phyloP scores from a whole-genome alignment of 2,888 invertebrate species.

The Candidula unifasciata region DNA sequence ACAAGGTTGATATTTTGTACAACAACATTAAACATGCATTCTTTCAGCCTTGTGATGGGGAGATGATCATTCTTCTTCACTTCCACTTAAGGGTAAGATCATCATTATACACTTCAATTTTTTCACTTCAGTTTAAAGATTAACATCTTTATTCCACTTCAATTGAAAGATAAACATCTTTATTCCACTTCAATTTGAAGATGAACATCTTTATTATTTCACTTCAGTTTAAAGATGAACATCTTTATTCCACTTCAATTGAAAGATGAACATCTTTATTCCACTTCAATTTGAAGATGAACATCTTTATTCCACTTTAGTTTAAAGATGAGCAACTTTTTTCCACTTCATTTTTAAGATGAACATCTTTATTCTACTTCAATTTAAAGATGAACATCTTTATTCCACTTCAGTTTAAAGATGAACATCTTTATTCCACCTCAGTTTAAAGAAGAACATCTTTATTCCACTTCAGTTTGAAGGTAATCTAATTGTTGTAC shows the following conservation, averaged over 20 bases:
- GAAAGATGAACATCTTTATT: conserved; percentile 98
- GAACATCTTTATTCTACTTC: conserved; percentile 99
- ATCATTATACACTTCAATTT: too few relatives aligned
- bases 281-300: conserved; percentile 96
- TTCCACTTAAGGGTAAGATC: conserved; percentile 91
- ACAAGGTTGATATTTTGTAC: conserved; percentile 99
- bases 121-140: too few relatives aligned
- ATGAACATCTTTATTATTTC: too few relatives aligned
- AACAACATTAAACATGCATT: conserved; percentile 99
- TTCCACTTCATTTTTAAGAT: conserved; percentile 89
- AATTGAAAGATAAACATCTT: conserved; percentile 99
- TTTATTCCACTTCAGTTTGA: conserved; percentile 98
- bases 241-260: conserved; percentile 79
- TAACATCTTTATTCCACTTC: too few relatives aligned
- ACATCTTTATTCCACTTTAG: too few relatives aligned
- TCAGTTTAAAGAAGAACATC: conserved; percentile 98
- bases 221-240: too few relatives aligned
- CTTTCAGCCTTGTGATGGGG: conserved; percentile 99
- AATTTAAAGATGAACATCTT: conserved; percentile 95
- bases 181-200: conserved; percentile 97
- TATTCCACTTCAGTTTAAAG: too few relatives aligned
- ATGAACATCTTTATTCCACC: too few relatives aligned
- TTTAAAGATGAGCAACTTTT: too few relatives aligned
- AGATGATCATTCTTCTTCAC: conserved; percentile 99
- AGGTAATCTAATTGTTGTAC: too few relatives aligned